These are phyloP conservation scores for Coenobita brevimanus DNA, from an alignment of 1,140 invertebrate species.

Conservation along the genomic window DNA sequence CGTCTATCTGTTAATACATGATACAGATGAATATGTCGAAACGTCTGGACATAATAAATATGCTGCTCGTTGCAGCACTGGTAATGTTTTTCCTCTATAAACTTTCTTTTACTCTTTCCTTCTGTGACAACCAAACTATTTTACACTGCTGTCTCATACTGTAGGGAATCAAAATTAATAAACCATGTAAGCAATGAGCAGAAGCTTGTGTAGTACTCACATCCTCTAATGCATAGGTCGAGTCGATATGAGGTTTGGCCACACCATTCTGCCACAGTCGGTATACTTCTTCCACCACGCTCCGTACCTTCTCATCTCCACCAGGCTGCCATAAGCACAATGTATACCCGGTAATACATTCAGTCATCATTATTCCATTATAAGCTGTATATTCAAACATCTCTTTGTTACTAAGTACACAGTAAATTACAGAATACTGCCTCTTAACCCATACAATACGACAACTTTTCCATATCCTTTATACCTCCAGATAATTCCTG, in stretches of 20 bases:
- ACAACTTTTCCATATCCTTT: no score
- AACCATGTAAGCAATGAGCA: no score
- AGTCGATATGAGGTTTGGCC: constrained; percentile 32
- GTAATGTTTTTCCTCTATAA: no score
- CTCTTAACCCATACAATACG: no score
- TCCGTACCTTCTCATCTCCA: constrained; percentile 41
- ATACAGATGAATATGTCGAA: no score
- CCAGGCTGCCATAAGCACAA: not conserved
- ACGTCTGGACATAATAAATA: no score
- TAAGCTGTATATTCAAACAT: not conserved
- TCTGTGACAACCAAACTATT: not conserved
- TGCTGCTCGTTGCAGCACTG: no score
- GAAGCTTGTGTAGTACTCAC: constrained; percentile 29
- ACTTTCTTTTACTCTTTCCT: no score
- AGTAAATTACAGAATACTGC: no score
- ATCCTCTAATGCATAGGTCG: constrained; percentile 44
- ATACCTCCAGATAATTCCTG: no score
- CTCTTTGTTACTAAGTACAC: no score
- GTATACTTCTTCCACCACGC: constrained; percentile 34
- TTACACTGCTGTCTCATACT: not conserved
- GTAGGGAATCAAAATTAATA: not conserved
- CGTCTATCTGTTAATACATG: no score
- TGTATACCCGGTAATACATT: not conserved
- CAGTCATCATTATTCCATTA: not conserved
- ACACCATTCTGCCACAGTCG: constrained; percentile 45